Evolutionary conservation across 2,888 invertebrate species (phyloP).

Genomic region (Peribatodes rhomboidaria): DNA sequence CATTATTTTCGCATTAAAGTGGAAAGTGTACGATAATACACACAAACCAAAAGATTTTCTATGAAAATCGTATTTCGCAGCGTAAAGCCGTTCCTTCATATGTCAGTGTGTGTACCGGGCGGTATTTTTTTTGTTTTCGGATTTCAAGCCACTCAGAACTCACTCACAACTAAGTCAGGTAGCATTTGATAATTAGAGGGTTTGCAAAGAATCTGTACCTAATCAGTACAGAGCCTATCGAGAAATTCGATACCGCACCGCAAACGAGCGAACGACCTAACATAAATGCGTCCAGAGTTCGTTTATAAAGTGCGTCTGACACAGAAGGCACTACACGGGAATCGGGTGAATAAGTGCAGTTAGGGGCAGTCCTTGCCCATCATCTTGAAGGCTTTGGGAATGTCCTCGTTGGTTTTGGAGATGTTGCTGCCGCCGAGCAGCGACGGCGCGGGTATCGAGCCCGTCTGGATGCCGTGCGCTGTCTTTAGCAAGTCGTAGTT

Average conservation of each 20-base stretch:
- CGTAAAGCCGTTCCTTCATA: background rate
- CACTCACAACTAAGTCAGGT: no score
- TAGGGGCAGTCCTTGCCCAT: conserved; percentile 80
- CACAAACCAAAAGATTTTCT: conserved; percentile 6
- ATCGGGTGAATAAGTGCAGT: conserved; percentile 39
- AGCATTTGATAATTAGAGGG: no score
- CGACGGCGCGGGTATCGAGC: conserved; percentile 90
- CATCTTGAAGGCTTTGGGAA: conserved; percentile 91
- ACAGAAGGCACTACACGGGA: conserved; percentile 50
- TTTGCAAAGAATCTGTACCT: no score
- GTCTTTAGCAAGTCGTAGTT: conserved; percentile 96
- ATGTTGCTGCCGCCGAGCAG: conserved; percentile 91
- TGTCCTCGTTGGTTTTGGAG: conserved; percentile 93
- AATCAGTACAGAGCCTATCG: no score
- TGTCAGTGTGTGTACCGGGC: no score
- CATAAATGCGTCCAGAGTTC: conserved; percentile 26
- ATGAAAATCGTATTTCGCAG: background rate
- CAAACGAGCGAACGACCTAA: background rate
- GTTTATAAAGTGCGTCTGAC: conserved; percentile 42
- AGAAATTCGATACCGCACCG: no score
- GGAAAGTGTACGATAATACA: conserved; percentile 2
- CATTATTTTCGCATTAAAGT: background rate
- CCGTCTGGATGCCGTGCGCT: conserved; percentile 91
- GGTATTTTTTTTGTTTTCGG: no score
- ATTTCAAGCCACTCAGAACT: no score